Conservation (phyloP, 2,888 invertebrate species). For the Perizoma flavofasciatum region DNA sequence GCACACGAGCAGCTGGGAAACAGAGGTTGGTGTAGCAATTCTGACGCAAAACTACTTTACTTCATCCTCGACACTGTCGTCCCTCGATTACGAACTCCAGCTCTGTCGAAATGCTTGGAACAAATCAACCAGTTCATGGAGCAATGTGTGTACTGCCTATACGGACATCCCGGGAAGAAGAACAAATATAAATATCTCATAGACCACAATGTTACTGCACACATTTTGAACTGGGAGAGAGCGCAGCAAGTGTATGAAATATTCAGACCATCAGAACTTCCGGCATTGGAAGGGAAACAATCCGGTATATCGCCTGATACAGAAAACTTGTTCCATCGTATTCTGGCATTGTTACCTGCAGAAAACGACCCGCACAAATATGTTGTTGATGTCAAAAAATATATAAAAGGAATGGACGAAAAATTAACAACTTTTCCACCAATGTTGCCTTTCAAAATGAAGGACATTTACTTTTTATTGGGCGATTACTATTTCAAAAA, state of each 20-base stretch:
- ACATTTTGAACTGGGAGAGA: slow-evolving; percentile 88
- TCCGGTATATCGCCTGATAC: slow-evolving; percentile 93
- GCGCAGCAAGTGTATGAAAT: slow-evolving; percentile 91
- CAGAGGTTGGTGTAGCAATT: slow-evolving; percentile 90
- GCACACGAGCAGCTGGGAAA: slow-evolving; percentile 93
- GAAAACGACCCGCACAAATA: slow-evolving; percentile 87
- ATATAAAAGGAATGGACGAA: slow-evolving; percentile 85
- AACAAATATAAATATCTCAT: slow-evolving; percentile 84
- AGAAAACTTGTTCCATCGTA: slow-evolving; percentile 88
- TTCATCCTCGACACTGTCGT: slow-evolving; percentile 90
- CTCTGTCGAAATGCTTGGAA: slow-evolving; percentile 85
- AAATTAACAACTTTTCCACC: slow-evolving; percentile 81
- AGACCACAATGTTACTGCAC: slow-evolving; percentile 90
- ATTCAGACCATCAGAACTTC: slow-evolving; percentile 90
- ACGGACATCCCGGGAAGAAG: slow-evolving; percentile 90
- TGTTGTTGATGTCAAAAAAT: slow-evolving; percentile 85
- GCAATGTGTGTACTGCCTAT: slow-evolving; percentile 93
- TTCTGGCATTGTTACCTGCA: slow-evolving; percentile 87
- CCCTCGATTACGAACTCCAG: slow-evolving; percentile 87
- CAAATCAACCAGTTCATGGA: slow-evolving; percentile 91
- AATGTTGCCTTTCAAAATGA: slow-evolving; percentile 84
- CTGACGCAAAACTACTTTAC: slow-evolving; percentile 90
- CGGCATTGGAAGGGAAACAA: slow-evolving; percentile 90
- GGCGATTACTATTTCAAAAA: slow-evolving; percentile 97
- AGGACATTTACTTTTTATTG: slow-evolving; percentile 93